Evolutionary conservation across 2,888 invertebrate genomes (phyloP), one percentile per base, ranked within the genome.

Genomic region (Aspidapion aeneum): DNA sequence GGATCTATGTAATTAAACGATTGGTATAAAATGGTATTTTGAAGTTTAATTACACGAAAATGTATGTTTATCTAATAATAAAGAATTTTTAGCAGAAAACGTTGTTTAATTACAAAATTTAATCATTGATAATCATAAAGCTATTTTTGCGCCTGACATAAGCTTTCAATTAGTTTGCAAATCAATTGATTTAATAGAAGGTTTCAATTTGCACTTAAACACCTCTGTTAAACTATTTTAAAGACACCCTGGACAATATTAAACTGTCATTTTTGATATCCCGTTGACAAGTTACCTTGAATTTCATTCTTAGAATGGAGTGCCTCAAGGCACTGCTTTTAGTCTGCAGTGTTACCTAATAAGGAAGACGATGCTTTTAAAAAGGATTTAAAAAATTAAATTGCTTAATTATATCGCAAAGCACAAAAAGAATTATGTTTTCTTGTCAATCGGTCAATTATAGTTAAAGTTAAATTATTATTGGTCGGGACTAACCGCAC

Each of bases 1-100:
- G 55, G 20, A 62, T 55, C 61, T 62, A 59, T 63, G 57, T 57
- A 63, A 66, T 63, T 66, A 63, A 63, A 65, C 60, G 62, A 61
- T 58, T 63, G 51, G 57, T 58, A 63, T 58, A 61, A 61, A 63
- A 63, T 61, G 59, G 58, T 58, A 59, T 61, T 58, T 22, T 57
- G 56, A 60, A 60, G 59, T 35, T 65, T 62, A 62, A 56, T 58
- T 59, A 60, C 62, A 62, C 54, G 21, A 61, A 61, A 51, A 52
- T 61, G 56, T 61, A 21, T 61, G 57, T 60, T 52, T 22, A 55
- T 57, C 48, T 57, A 57, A 35, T 57, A 60, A 57, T 57, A 50
- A 54, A 48, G 60, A 60, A 52, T 56, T 57, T 49, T 55, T 18
- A 50, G 57, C 49, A 51, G 56, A 22, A 50, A 49, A 55, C 12